These are phyloP conservation scores for Hydrocynus forskahlii DNA, from an alignment of 2,797 vertebrate genomes.

Conservation along the genomic window DNA sequence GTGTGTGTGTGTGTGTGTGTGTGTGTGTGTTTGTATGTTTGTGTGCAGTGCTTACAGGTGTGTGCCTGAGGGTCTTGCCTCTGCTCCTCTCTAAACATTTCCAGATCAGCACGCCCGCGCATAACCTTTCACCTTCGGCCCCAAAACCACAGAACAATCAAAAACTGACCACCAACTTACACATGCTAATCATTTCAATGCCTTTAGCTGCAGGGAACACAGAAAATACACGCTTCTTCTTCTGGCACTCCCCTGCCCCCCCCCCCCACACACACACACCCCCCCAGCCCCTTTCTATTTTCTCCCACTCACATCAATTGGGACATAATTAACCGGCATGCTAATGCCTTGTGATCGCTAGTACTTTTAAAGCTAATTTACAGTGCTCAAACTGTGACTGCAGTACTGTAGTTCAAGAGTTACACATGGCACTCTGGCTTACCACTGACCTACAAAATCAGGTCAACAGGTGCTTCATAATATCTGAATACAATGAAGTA, in stretches of 20 bases:
- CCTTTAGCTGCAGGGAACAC: slow-evolving; percentile 7
- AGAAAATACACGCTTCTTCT: slow-evolving; percentile 1
- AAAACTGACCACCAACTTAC: slow-evolving; percentile 36
- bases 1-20: slow-evolving; percentile 30
- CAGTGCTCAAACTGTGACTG: not conserved
- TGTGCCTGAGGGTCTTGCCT: slow-evolving; percentile 26
- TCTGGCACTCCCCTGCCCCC: not conserved
- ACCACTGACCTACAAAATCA: not conserved
- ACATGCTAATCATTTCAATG: slow-evolving; percentile 32
- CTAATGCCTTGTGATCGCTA: not conserved
- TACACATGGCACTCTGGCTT: not conserved
- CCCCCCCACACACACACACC: not conserved
- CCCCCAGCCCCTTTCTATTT: not conserved
- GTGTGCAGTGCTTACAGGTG: slow-evolving; percentile 36
- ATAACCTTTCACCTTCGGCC: slow-evolving; percentile 42
- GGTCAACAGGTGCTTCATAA: not conserved
- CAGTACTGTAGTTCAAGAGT: not conserved
- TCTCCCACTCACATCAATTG: not conserved
- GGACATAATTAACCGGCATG: not conserved
- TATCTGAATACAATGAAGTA: not conserved
- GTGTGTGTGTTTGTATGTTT: slow-evolving; percentile 34
- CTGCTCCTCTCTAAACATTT: slow-evolving; percentile 41
- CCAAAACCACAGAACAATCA: slow-evolving; percentile 31
- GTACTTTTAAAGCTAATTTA: not conserved
- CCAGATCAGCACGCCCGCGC: slow-evolving; percentile 36